Evolutionary conservation across 2,888 invertebrate species (phyloP), one percentile per base, ranked within the genome.

Genomic region (Dicyrtoma fusca): DNA sequence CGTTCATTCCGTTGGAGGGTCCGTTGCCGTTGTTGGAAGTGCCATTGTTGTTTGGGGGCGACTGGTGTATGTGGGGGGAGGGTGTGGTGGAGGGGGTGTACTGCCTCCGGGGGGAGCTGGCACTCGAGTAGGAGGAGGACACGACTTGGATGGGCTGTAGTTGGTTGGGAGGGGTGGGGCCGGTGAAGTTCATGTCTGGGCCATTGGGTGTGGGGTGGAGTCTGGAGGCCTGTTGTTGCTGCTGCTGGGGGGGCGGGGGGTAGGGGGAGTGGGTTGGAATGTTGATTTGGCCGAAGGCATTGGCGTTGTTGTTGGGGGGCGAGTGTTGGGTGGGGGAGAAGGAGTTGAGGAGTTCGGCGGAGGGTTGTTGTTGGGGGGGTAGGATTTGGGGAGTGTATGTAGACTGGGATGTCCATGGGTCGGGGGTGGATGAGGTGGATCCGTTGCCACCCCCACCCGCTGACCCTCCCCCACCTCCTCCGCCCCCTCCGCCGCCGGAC

Each of bases 31-130:
- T 17, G 21, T 45, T 62, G 51, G 17, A 13, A 21, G 23, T 73
- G 69, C 14, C 72, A 71, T 51, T 71, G 65, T n/a, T 57, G 51
- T 53, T 70, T n/a, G 44, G 62, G n/a, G 62, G 61, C 23, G 70
- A 53, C 44, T 61, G 53, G 63, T 75, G 53, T 5, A 78, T 73
- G 57, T 76, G 79, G 1, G 79, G 77, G 11, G 76, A 77, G 2
- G 79, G 79, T 10, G 79, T 77, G 34, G 77, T 77, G 69, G 75
- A 75, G 1, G 79, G 76, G 14, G 79, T 79, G 69, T 77, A 79
- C 61, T 77, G 73, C 44, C 76, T 72, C 26, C 76, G 34, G 6
- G 75, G 76, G 65, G 74, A 73, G 47, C 69, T 76, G 1, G 49
- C 25, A 63, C 70, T 74, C 44, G 69, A 72, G 23, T 70, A 71